Conservation (phyloP, 2,113 vertebrate genomes). For the Salminus brasiliensis region DNA sequence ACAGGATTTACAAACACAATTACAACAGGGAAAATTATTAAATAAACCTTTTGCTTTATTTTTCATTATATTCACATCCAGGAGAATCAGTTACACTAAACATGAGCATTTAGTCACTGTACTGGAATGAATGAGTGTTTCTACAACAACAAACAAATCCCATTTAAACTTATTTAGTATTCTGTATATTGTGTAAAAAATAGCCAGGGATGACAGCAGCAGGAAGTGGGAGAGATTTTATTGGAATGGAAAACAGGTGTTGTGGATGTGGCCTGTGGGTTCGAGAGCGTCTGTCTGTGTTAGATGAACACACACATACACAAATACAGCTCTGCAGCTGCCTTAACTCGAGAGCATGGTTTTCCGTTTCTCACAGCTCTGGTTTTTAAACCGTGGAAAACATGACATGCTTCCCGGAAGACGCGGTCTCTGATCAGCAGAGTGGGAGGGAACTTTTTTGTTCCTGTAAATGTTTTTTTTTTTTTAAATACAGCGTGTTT, state of each 20-base stretch:
- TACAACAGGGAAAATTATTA: no score
- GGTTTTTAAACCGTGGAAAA: slow-evolving; percentile 51
- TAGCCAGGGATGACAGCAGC: slow-evolving; percentile 17
- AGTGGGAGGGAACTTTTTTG: not conserved
- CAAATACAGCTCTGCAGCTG: slow-evolving; percentile 49
- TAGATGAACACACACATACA: not conserved
- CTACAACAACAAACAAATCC: no score
- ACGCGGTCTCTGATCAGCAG: slow-evolving; percentile 30
- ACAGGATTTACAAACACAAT: no score
- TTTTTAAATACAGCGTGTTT: no score
- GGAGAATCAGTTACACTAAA: no score
- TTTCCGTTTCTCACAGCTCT: slow-evolving; percentile 48
- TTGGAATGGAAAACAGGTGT: slow-evolving; percentile 60
- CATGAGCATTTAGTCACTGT: no score
- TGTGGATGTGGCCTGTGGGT: slow-evolving; percentile 56
- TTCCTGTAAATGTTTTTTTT: slow-evolving; percentile 6
- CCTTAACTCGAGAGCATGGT: slow-evolving; percentile 16
- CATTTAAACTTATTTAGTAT: no score
- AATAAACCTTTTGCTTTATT: no score
- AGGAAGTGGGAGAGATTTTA: slow-evolving; percentile 51
- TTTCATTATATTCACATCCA: no score
- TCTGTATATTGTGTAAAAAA: not conserved
- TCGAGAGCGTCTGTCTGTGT: not conserved
- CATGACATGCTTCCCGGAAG: slow-evolving; percentile 51
- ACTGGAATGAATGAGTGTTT: no score